Conservation (phyloP, 2,888 invertebrate genomes). For the Hyles lineata region DNA sequence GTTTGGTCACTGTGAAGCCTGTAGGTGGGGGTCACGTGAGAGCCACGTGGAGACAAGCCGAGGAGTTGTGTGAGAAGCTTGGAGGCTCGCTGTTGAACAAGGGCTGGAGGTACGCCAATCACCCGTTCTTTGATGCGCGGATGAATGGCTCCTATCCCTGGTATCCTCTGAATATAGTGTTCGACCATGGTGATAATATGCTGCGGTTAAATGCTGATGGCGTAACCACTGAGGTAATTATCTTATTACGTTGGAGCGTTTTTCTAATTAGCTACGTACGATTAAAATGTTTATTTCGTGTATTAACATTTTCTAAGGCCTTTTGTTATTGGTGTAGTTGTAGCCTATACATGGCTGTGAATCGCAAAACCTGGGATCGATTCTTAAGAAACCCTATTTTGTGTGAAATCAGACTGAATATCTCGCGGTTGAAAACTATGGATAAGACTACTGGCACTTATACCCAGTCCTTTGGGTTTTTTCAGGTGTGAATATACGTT, state of each 20-base stretch:
- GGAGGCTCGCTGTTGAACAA: slow-evolving; percentile 66
- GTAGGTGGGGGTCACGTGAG: slow-evolving; percentile 63
- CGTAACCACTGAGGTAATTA: slow-evolving; percentile 45
- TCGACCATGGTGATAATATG: slow-evolving; percentile 50
- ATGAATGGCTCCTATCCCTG: slow-evolving; percentile 37
- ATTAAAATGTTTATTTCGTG: no score
- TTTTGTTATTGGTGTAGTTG: no score
- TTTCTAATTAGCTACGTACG: no score
- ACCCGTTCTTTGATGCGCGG: slow-evolving; percentile 48
- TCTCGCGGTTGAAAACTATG: no score
- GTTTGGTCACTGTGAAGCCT: slow-evolving; percentile 58
- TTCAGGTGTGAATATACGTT: no score
- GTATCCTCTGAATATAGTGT: slow-evolving; percentile 66
- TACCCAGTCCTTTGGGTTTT: no score
- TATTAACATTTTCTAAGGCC: no score
- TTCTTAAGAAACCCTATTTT: no score
- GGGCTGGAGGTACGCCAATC: slow-evolving; percentile 76
- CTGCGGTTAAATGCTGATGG: slow-evolving; percentile 54
- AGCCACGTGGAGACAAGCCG: slow-evolving; percentile 72
- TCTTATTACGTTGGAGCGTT: slow-evolving; percentile 1
- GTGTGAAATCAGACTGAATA: no score
- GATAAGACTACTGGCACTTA: no score
- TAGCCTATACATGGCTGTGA: no score
- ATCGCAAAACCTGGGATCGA: no score
- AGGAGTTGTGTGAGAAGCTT: slow-evolving; percentile 59